Conservation (phyloP, 2,797 vertebrate genomes). For the Enteromius viviparus region DNA sequence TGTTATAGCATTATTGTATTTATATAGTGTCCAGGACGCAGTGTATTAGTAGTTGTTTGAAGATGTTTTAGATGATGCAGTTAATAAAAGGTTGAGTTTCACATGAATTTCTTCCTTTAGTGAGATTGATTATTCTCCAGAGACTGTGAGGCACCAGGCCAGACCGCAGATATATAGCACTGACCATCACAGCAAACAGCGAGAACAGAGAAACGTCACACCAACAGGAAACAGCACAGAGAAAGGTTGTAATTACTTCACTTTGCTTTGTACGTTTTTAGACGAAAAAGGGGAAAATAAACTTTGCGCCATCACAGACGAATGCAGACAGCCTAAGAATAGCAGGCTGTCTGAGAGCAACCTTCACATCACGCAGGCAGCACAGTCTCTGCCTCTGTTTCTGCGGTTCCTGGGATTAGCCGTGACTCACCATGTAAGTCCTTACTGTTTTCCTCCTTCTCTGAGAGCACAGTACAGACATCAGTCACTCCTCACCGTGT, state of each 20-base stretch:
- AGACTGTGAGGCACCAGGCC: constrained; percentile 45
- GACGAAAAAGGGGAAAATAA: constrained; percentile 3
- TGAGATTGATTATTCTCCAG: constrained; percentile 42
- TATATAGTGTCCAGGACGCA: neutral
- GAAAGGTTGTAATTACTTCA: constrained; percentile 33
- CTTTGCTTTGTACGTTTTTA: constrained; percentile 21
- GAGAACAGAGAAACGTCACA: constrained; percentile 30
- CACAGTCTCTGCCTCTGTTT: constrained; percentile 24
- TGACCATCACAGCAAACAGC: constrained; percentile 15
- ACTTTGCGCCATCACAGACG: constrained; percentile 8
- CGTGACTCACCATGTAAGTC: constrained; percentile 36
- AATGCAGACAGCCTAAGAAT: constrained; percentile 45
- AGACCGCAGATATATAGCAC: constrained; percentile 26
- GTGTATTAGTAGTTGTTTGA: neutral
- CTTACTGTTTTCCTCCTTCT: constrained; percentile 16
- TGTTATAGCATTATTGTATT: neutral
- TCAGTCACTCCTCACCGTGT: constrained; percentile 26
- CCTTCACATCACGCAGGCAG: constrained; percentile 30
- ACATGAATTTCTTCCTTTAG: constrained; percentile 28
- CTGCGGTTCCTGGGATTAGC: constrained; percentile 33
- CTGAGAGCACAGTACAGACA: constrained; percentile 10
- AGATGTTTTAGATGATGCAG: neutral
- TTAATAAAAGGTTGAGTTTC: constrained; percentile 26
- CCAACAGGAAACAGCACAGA: constrained; percentile 3
- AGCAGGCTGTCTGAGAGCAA: constrained; percentile 44